phyloP scores from a whole-genome alignment of 2,113 vertebrate genomes.

The Pampusana beccarii region DNA sequence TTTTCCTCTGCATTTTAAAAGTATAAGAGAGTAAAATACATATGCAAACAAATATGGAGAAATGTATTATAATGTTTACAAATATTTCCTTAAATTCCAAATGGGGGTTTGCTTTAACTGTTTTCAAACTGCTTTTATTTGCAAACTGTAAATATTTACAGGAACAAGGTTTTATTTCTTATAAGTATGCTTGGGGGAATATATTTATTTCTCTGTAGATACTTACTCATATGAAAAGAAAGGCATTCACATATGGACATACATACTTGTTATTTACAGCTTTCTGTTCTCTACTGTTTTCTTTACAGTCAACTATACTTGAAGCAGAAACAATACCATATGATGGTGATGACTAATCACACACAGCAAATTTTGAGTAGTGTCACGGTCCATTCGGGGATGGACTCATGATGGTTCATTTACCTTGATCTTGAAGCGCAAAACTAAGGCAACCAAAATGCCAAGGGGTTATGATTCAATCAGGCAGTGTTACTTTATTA shows the following conservation, averaged over 20 bases:
- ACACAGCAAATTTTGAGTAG: not conserved
- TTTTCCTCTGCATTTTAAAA: not conserved
- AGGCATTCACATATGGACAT: not conserved
- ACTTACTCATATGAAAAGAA: not conserved
- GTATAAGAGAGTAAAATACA: not conserved
- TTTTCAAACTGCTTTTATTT: not conserved
- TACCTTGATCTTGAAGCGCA: no score
- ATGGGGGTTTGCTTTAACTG: not conserved
- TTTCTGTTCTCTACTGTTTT: not conserved
- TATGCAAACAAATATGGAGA: not conserved
- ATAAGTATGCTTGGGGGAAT: not conserved
- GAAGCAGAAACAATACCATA: not conserved
- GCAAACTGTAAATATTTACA: not conserved
- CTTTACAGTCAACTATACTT: not conserved
- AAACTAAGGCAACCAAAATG: no score
- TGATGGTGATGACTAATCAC: not conserved
- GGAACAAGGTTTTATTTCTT: not conserved
- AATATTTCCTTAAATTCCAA: not conserved
- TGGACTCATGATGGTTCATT: no score
- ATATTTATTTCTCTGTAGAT: not conserved
- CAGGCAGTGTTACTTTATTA: no score
- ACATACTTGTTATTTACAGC: not conserved
- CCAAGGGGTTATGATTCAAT: no score
- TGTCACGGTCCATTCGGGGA: no score
- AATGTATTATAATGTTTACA: not conserved